Evolutionary conservation across 35 echinoderm and acorn worm species (phyloP).

Genomic region (Eucidaris tribuloides): DNA sequence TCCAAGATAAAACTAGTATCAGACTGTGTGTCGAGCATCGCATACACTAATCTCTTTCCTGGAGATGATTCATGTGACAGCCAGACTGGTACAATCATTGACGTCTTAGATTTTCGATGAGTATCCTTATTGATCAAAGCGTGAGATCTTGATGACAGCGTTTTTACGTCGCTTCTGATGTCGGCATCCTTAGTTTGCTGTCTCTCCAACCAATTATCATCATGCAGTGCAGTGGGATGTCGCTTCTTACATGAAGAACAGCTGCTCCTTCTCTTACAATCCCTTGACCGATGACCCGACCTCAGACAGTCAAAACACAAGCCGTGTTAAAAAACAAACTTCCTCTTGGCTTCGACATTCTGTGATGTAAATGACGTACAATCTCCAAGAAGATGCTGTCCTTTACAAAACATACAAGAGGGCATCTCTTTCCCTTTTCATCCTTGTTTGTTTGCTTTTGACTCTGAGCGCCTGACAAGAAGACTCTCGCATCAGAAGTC

Average conservation of each 20-base stretch:
- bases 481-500: neutral
- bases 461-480: neutral
- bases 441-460: neutral
- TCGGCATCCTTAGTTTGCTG: neutral
- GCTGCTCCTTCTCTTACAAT: slow-evolving; percentile 13
- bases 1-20: too few species aligned
- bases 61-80: too few species aligned
- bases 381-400: slow-evolving; percentile 19
- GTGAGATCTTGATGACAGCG: neutral
- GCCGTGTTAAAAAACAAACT: slow-evolving; percentile 17
- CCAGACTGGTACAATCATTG: slow-evolving; percentile 76
- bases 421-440: neutral
- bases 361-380: slow-evolving; percentile 36
- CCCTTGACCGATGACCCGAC: slow-evolving; percentile 28
- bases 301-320: slow-evolving; percentile 46
- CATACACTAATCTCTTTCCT: too few species aligned
- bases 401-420: slow-evolving; percentile 28
- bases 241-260: slow-evolving; percentile 37
- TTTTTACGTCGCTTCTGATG: neutral
- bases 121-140: neutral
- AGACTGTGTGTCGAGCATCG: too few species aligned
- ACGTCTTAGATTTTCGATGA: slow-evolving; percentile 18
- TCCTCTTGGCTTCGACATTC: slow-evolving; percentile 1
- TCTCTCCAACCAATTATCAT: neutral
- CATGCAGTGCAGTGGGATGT: slow-evolving; percentile 61